Evolutionary conservation across 2,888 invertebrate genomes (phyloP).

Genomic region (Drosophila anomelani): DNA sequence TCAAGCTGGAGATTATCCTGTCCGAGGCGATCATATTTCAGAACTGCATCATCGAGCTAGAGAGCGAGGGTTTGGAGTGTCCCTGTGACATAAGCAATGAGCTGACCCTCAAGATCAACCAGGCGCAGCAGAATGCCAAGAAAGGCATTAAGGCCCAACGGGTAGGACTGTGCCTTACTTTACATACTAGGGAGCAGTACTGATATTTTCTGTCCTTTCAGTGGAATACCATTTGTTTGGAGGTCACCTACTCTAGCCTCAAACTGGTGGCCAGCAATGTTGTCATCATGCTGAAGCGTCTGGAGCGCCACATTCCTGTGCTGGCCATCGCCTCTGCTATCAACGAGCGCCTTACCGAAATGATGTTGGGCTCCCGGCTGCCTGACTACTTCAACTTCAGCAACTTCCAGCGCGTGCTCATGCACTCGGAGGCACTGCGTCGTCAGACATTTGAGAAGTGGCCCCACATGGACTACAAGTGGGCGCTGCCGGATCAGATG

Average conservation of each 20-base stretch:
- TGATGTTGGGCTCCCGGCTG: conserved; percentile 86
- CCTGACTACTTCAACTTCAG: conserved; percentile 83
- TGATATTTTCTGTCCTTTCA: conserved; percentile 81
- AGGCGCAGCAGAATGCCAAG: conserved; percentile 89
- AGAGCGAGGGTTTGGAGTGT: conserved; percentile 91
- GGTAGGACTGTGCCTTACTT: conserved; percentile 85
- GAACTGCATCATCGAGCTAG: conserved; percentile 91
- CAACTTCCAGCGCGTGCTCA: conserved; percentile 86
- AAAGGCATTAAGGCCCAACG: conserved; percentile 96
- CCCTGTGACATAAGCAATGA: conserved; percentile 91
- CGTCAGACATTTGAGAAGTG: conserved; percentile 96
- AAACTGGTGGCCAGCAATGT: conserved; percentile 92
- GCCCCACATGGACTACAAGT: conserved; percentile 99
- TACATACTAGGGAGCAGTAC: not conserved
- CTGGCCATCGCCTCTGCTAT: conserved; percentile 95
- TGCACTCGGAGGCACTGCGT: conserved; percentile 97
- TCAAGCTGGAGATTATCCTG: conserved; percentile 93
- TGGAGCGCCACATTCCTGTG: conserved; percentile 93
- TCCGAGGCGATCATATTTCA: conserved; percentile 95
- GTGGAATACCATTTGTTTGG: conserved; percentile 96
- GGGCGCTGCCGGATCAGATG: conserved; percentile 98
- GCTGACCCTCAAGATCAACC: conserved; percentile 90
- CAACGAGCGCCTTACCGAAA: conserved; percentile 92
- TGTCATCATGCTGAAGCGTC: conserved; percentile 92
- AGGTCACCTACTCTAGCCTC: conserved; percentile 91